Evolutionary conservation across 2,797 vertebrate species (phyloP).

Genomic region (Salmo trutta): DNA sequence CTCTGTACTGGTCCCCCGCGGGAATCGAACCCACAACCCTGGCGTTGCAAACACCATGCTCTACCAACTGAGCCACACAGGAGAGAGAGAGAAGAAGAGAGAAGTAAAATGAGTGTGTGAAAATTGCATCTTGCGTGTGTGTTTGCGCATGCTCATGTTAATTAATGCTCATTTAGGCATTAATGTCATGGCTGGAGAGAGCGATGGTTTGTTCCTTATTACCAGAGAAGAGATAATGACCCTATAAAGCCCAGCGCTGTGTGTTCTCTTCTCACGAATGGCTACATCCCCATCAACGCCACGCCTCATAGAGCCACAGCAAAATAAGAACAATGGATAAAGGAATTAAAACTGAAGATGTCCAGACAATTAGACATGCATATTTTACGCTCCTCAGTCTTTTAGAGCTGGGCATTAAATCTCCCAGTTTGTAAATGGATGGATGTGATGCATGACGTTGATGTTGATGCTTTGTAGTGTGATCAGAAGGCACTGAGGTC

Average conservation of each 20-base stretch:
- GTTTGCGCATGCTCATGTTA: slow-evolving; percentile 38
- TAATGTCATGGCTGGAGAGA: slow-evolving; percentile 61
- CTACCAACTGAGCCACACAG: too few species aligned
- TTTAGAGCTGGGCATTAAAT: neutral
- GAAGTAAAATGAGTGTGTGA: slow-evolving; percentile 31
- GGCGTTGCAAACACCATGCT: too few species aligned
- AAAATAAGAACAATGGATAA: slow-evolving; percentile 10
- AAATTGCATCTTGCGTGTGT: slow-evolving; percentile 14
- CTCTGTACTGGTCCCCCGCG: too few species aligned
- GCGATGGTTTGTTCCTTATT: slow-evolving; percentile 67
- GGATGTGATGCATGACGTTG: neutral
- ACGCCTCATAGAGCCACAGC: slow-evolving; percentile 6
- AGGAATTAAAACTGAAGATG: slow-evolving; percentile 20
- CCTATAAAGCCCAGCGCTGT: slow-evolving; percentile 51
- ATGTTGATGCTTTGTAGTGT: neutral
- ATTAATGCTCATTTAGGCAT: slow-evolving; percentile 67
- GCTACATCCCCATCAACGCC: slow-evolving; percentile 30
- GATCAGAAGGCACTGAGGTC: neutral
- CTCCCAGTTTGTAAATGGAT: slow-evolving; percentile 3
- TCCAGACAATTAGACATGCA: slow-evolving; percentile 13
- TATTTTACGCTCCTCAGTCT: slow-evolving; percentile 9
- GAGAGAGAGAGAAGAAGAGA: neutral
- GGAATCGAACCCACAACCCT: too few species aligned
- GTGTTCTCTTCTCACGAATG: slow-evolving; percentile 52
- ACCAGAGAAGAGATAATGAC: slow-evolving; percentile 60